Base-by-base conservation (phyloP, 2,113 vertebrate genomes). In the Podarcis cretensis region DNA sequence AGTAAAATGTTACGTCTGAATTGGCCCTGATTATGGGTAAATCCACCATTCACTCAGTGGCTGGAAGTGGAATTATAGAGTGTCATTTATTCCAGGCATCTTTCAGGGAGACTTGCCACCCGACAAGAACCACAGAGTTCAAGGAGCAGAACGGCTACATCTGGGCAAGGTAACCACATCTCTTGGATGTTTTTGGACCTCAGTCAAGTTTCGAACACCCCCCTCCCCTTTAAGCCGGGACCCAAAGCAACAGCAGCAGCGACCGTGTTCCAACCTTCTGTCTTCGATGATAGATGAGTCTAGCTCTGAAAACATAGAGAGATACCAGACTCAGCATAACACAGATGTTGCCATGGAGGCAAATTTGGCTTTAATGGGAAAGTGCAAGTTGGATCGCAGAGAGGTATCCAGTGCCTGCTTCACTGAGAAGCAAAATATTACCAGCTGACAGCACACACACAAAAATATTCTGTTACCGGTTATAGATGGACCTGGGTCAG, bases 221-320 rank as follows among this genome's bases (percentile, higher is more conserved):
- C 87, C 81, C 86, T 69, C 57, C 90, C 90, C 95, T 74, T 84
- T 63, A 91, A 87, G 13, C 57, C 93, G 82, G 92, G 93, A 93
- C 80, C 18, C 83, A 77, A 87, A 90, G 90, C 93, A 92, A 85
- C 59, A 94, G 89, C 54, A 95, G 93, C 80, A 83, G 75, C 91
- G 87, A 65, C 79, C 84, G 25, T 88, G 92, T 96, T 97, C 97
- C 95, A 96, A 95, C 87, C 81, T 90, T 84, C 94, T 96, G 96
- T 95, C 95, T 94, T 35, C 85, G 93, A 95, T 96, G 96, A 97
- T 96, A 94, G 93, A 97, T 95, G 95, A 94, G 90, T 93, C 95
- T 94, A 92, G 92, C 93, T 83, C 75, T 87, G 59, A 83, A 93
- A 95, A 82, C 86, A 85, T 43, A 87, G 90, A 89, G 92, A 93